Conservation (phyloP, 2,888 invertebrate genomes). For the Cristatella mucedo region DNA sequence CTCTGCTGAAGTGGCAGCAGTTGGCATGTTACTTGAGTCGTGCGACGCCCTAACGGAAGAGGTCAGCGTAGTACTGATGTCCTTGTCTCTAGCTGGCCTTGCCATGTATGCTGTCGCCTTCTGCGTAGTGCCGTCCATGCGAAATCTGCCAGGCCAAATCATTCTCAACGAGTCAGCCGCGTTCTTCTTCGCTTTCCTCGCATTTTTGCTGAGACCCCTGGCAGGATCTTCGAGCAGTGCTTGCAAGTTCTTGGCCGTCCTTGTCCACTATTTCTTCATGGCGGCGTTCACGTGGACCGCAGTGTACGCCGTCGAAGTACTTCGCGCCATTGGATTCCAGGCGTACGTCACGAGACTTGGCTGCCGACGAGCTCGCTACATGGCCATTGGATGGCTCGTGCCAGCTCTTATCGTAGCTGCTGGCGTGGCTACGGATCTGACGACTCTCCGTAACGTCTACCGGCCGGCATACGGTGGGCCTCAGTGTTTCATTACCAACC, state of each 20-base stretch:
- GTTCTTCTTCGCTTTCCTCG: no score
- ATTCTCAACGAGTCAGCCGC: no score
- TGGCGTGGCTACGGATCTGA: not conserved
- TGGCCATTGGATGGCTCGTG: slow-evolving; percentile 11
- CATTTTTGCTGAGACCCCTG: no score
- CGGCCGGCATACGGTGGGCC: slow-evolving; percentile 9
- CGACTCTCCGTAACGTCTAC: not conserved
- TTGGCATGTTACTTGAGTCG: no score
- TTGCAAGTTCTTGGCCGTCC: slow-evolving; percentile 38
- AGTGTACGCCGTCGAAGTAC: slow-evolving; percentile 46
- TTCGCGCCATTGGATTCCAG: slow-evolving; percentile 37
- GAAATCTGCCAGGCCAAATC: no score
- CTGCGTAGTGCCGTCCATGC: no score
- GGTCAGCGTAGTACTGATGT: no score
- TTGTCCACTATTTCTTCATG: slow-evolving; percentile 43
- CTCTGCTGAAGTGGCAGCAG: no score
- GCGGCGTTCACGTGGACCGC: slow-evolving; percentile 46
- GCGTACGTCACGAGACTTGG: slow-evolving; percentile 1
- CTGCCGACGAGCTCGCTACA: slow-evolving; percentile 8
- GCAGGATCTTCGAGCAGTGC: no score
- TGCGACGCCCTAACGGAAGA: no score
- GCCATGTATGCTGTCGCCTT: no score
- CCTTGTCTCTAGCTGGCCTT: no score
- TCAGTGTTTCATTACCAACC: slow-evolving; percentile 10
- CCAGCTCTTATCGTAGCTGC: slow-evolving; percentile 9